Evolutionary conservation across 2,113 vertebrate species (phyloP), one percentile per base, ranked within the genome.

Genomic region (Helogale parvula): DNA sequence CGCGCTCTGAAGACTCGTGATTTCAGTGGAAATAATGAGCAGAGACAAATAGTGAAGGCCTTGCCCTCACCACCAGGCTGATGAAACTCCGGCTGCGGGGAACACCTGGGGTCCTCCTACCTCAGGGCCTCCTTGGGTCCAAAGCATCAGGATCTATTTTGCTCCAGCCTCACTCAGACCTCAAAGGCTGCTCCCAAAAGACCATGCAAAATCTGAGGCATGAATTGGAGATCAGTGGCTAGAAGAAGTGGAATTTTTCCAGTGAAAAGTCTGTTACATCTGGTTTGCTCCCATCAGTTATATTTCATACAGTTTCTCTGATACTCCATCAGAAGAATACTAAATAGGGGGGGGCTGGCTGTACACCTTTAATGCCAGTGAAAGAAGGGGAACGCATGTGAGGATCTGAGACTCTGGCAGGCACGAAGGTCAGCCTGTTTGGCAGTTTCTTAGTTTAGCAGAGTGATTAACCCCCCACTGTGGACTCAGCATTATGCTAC

Each of bases 181-280:
- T 88, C 84, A 38, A 76, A 85, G 76, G 80, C 96, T 0, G 16
- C 88, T 96, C 96, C 94, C 23, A 50, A 79, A 95, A 95, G 91
- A 15, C 15, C 16, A 8, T 68, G 0, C 0, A 89, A 88, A 74
- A 82, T 74, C 96, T 81, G n/a, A 97, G 80, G 76, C 84, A 50
- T 4, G 86, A 80, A 74, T 3, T 74, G 87, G 93, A 93, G 96
- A 90, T 93, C 93, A 41, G 69, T 0, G 15, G 76, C 25, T 60
- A n/a, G 50, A 57, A 47, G 29, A 88, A 93, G 94, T 96, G 52
- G 94, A 41, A 45, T 93, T 82, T 92, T 97, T 97, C 0, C 15
- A 88, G n/a, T 65, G 97, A 97, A 74, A 89, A 81, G 93, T 93
- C 79, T 72, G 68, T 83, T 77, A 23, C 72, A 50, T 94, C 83